These are phyloP conservation scores for Ostrea edulis DNA, from an alignment of 1,140 invertebrate genomes.

Conservation along the genomic window DNA sequence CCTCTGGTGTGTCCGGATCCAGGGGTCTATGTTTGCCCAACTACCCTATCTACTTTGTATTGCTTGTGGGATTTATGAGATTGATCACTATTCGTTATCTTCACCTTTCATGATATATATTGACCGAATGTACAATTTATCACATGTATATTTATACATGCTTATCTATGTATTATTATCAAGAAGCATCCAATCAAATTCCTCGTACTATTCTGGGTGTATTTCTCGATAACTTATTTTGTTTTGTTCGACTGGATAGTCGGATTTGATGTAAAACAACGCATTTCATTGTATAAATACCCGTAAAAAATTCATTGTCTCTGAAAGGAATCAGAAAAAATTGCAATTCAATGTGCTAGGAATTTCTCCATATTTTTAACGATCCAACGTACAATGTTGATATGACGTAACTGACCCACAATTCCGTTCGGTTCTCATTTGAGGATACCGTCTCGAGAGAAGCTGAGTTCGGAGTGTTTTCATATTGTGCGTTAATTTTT, in stretches of 20 bases:
- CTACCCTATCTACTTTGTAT: too few species aligned
- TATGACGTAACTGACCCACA: constrained; percentile 33
- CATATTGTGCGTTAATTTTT: constrained; percentile 17
- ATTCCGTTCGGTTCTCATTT: constrained; percentile 36
- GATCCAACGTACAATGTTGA: neutral
- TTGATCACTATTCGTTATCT: too few species aligned
- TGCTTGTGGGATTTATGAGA: too few species aligned
- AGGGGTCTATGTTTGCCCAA: too few species aligned
- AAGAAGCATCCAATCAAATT: constrained; percentile 5
- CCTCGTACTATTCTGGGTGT: neutral
- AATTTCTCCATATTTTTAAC: neutral
- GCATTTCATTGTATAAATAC: neutral
- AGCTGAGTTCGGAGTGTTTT: neutral
- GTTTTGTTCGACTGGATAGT: neutral
- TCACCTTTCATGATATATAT: too few species aligned
- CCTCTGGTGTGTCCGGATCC: too few species aligned
- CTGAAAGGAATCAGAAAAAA: neutral
- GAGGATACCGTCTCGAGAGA: constrained; percentile 32
- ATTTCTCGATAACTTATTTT: neutral
- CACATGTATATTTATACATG: too few species aligned
- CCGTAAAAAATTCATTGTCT: neutral
- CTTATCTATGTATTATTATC: too few species aligned
- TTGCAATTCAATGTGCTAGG: neutral
- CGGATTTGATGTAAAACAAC: neutral
- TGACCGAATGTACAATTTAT: too few species aligned